These are phyloP conservation scores for Disparrhopalites patrizii DNA, from an alignment of 2,888 invertebrate species.

Conservation along the genomic window DNA sequence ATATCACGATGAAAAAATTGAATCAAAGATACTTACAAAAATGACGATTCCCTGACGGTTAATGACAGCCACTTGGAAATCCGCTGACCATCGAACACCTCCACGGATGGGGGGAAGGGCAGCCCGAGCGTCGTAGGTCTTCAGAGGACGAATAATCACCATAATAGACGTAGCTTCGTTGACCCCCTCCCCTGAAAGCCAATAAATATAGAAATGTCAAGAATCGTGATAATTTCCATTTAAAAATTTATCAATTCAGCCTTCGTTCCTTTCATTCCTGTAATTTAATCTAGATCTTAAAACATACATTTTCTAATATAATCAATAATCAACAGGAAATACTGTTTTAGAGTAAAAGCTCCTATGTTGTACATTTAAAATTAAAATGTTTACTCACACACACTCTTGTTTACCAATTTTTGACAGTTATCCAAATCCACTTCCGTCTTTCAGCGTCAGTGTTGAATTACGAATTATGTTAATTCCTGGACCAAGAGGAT, in stretches of 20 bases:
- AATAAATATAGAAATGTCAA: neutral
- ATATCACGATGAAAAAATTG: neutral
- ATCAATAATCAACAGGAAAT: too few relatives aligned
- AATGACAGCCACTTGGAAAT: slow-evolving; percentile 27
- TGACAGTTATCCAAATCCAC: too few relatives aligned
- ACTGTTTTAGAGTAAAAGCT: too few relatives aligned
- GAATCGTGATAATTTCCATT: neutral
- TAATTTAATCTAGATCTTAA: too few relatives aligned
- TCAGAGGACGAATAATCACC: slow-evolving; percentile 22
- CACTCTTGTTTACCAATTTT: too few relatives aligned
- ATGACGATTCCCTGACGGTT: slow-evolving; percentile 23
- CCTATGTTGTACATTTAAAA: too few relatives aligned
- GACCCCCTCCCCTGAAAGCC: neutral
- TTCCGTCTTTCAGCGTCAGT: too few relatives aligned
- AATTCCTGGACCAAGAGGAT: too few relatives aligned
- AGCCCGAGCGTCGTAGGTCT: slow-evolving; percentile 11
- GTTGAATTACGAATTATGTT: too few relatives aligned
- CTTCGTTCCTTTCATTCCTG: too few relatives aligned
- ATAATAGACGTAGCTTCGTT: neutral
- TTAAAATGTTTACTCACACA: too few relatives aligned
- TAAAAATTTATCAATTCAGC: neutral
- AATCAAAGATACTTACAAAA: slow-evolving; percentile 23
- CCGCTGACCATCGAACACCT: slow-evolving; percentile 24
- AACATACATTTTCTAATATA: too few relatives aligned
- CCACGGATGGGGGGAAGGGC: slow-evolving; percentile 12